Evolutionary conservation across 2,113 vertebrate genomes (phyloP), one percentile per base, ranked within the genome.

Genomic region (Oxyruncus cristatus): DNA sequence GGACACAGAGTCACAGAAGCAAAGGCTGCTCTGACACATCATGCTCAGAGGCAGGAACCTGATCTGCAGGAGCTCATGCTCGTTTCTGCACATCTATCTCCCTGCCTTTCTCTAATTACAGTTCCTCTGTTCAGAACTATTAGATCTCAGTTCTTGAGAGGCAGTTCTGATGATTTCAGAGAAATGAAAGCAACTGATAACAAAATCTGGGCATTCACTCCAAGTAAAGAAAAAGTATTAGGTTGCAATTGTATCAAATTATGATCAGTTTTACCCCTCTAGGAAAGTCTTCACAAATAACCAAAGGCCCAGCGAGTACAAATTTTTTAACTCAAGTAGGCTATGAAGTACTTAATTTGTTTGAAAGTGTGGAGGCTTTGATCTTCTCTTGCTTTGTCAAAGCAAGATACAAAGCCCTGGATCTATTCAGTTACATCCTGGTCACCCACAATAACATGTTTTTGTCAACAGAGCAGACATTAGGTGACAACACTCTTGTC

Each of bases 141-240:
- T 37, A 70, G 82, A 49, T 9, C 53, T 55, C 50, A 17, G 63
- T 6, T 84, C 74, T 87, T 39, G 47, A 74, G 44, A 93, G 46
- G 49, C 55, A 85, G 53, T 89, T 73, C 19, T n/a, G 72, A 86
- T 63, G 24, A 93, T 65, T 92, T 88, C 94, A 94, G 84, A 91
- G 63, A 82, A 92, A 93, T 41, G 17, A 88, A 93, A 79, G 68
- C 81, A 46, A 66, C 61, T 15, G 79, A 83, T 37, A 88, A 41
- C 33, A 91, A 55, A 88, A 72, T 18, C 61, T 88, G 37, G 59
- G 41, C n/a, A 13, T n/a, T 58, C 37, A 37, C 33, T 65, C 19
- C 37, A 61, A 73, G 22, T 12, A 76, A 76, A 86, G n/a, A 37
- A 53, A 24, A 77, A n/a, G 2, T 8, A 44, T 14, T 14, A 46